Conservation (phyloP, 2,888 invertebrate species). For the Andrena haemorrhoa region DNA sequence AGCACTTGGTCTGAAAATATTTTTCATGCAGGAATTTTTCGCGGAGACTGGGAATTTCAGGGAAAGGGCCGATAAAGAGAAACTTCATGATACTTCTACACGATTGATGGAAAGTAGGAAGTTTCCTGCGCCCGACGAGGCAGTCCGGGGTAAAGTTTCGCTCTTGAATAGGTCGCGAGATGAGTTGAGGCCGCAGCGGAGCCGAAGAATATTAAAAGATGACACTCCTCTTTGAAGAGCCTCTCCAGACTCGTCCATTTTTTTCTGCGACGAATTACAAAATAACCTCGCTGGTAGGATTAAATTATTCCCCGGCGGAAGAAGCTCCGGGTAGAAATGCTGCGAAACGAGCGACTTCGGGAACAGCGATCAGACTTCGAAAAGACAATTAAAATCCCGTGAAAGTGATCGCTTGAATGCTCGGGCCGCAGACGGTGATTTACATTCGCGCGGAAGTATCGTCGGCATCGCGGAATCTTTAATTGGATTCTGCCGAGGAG, state of each 20-base stretch:
- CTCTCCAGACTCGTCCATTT: background rate
- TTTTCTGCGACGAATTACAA: background rate
- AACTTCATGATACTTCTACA: slow-evolving; percentile 31
- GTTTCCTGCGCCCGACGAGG: background rate
- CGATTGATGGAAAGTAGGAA: slow-evolving; percentile 11
- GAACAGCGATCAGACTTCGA: slow-evolving; percentile 1
- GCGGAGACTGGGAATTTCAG: background rate
- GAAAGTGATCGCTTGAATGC: slow-evolving; percentile 1
- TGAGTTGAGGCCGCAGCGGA: background rate
- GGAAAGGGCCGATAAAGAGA: slow-evolving; percentile 5
- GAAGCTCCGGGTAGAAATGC: background rate
- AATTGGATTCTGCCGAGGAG: slow-evolving; percentile 24
- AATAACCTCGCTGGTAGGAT: slow-evolving; percentile 1
- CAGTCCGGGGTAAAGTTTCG: slow-evolving; percentile 4
- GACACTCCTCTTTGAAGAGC: background rate
- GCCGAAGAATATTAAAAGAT: slow-evolving; percentile 24
- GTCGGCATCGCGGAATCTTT: slow-evolving; percentile 16
- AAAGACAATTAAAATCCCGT: slow-evolving; percentile 14
- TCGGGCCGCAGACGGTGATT: background rate
- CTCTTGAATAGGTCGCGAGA: slow-evolving; percentile 24
- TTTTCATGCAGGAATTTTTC: slow-evolving; percentile 14
- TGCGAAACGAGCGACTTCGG: slow-evolving; percentile 4
- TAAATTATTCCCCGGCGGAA: background rate
- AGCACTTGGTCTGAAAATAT: background rate
- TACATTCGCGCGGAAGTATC: background rate